phyloP scores from a whole-genome alignment of 2,797 vertebrate species.

The Lithobates pipiens region DNA sequence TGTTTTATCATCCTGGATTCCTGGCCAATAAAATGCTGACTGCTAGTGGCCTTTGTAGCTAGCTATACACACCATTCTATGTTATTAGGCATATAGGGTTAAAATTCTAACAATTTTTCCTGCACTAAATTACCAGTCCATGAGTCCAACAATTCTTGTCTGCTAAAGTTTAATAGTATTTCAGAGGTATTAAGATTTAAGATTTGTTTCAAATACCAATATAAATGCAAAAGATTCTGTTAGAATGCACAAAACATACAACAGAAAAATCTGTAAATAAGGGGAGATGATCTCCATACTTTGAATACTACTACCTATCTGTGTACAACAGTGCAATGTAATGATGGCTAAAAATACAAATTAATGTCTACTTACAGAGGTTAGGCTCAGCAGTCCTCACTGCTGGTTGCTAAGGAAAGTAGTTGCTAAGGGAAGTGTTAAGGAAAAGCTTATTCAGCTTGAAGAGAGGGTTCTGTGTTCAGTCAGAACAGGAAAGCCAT shows the following conservation, averaged over 20 bases:
- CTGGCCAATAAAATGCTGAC: too few species aligned
- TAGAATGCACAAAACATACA: neutral
- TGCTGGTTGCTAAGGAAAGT: conserved; percentile 35
- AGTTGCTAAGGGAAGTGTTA: conserved; percentile 26
- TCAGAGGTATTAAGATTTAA: too few species aligned
- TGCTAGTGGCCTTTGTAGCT: too few species aligned
- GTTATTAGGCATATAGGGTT: too few species aligned
- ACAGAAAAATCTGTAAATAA: neutral
- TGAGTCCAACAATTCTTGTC: too few species aligned
- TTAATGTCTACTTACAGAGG: conserved; percentile 39
- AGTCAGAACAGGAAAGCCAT: conserved; percentile 8
- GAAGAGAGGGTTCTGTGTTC: conserved; percentile 18
- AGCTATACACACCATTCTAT: too few species aligned
- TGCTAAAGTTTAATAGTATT: too few species aligned
- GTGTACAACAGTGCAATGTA: neutral
- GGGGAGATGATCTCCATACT: neutral
- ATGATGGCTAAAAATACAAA: conserved; percentile 36
- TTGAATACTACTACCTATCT: neutral
- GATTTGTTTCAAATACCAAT: too few species aligned
- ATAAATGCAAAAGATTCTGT: too few species aligned
- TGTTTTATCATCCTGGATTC: too few species aligned
- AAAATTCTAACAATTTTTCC: too few species aligned
- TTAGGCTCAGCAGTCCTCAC: neutral
- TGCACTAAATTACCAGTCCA: too few species aligned
- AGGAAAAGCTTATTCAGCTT: conserved; percentile 12